Base-by-base conservation (phyloP, 2,888 invertebrate genomes). In the Lissocephala sabroskyi region DNA sequence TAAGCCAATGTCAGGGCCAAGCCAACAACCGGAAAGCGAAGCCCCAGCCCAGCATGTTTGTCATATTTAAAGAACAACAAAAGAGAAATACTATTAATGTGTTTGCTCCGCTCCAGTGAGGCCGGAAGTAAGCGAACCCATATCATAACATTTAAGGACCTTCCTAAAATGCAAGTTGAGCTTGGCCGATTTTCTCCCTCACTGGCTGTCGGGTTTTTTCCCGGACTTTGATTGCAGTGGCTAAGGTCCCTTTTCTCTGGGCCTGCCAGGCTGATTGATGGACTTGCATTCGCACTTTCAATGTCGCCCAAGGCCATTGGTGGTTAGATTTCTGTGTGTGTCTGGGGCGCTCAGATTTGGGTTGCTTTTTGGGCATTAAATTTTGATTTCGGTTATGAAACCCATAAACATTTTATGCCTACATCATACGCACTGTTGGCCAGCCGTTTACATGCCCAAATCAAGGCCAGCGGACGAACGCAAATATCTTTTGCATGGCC, bases 341-440 rank as follows among this genome's bases (percentile, higher is more conserved):
- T n/a, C n/a, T n/a, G n/a, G n/a, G n/a, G n/a, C n/a, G n/a, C n/a
- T n/a, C n/a, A n/a, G n/a, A n/a, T n/a, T n/a, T n/a, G n/a, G 23
- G 23, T 23, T 23, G 3, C 23, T 23, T 3, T 23, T 40, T 41
- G 49, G 23, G 48, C 63, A 63, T 70, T 75, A 66, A 66, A 63
- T 56, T 66, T 53, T 66, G 61, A 75, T 71, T 59, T 59, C 75
- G 67, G 75, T 75, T 71, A 67, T 44, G 56, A 42, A 52, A 56
- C 59, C 64, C 67, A 60, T 63, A 66, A 56, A 53, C 57, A 65
- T 74, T 65, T 63, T 44, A 74, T 74, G 56, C 41, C 52, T 61
- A 56, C 64, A 67, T 71, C 67, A 71, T 55, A 66, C 64, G 64
- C 67, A 57, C 64, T 57, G 75, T 68, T 75, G 55, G 49, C 57